phyloP scores from a whole-genome alignment of 2,113 vertebrate genomes.

The Pteronura brasiliensis region DNA sequence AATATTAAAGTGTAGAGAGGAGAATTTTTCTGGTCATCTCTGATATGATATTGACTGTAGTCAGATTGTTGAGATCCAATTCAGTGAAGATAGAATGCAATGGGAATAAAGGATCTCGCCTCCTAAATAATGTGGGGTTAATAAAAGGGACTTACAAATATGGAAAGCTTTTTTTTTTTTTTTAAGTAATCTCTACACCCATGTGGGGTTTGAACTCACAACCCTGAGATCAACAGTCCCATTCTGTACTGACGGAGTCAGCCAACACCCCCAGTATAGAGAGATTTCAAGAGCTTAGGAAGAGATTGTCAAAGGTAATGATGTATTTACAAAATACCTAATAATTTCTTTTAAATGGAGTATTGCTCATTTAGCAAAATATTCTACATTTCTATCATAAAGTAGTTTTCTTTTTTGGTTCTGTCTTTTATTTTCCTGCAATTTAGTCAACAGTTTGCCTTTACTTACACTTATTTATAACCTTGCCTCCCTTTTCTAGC shows the following conservation, averaged over 20 bases:
- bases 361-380: neutral
- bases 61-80: neutral
- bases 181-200: neutral
- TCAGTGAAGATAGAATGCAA: neutral
- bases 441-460: neutral
- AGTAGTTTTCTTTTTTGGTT: neutral
- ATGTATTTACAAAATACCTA: neutral
- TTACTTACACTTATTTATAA: constrained; percentile 9
- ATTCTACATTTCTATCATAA: neutral
- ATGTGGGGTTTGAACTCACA: neutral
- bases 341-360: neutral
- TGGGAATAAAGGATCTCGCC: neutral
- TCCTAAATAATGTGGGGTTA: neutral
- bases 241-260: neutral
- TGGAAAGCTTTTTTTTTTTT: neutral
- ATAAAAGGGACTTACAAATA: neutral
- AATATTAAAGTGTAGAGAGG: neutral
- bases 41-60: neutral
- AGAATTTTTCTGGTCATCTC: neutral
- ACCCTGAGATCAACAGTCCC: neutral
- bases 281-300: neutral
- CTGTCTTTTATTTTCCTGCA: neutral
- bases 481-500: neutral
- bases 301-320: neutral
- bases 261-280: neutral